These are phyloP conservation scores for Astyanax mexicanus DNA, from an alignment of 2,797 vertebrate species.

Conservation along the genomic window DNA sequence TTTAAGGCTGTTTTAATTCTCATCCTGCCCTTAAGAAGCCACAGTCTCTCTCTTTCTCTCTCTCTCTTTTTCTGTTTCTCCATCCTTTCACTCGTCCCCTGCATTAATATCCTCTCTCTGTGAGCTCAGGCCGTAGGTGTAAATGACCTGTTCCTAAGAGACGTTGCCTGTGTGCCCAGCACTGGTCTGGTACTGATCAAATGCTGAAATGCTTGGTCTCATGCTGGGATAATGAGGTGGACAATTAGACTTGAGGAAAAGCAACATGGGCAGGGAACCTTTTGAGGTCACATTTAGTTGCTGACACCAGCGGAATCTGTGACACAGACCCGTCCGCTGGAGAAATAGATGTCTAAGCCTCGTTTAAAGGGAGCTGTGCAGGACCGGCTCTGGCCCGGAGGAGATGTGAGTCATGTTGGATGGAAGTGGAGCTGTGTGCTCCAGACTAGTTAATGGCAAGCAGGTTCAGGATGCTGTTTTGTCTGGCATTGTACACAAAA, in stretches of 20 bases:
- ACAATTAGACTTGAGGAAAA: constrained; percentile 31
- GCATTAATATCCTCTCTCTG: constrained; percentile 5
- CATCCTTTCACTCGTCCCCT: too few species aligned
- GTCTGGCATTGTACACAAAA: constrained; percentile 11
- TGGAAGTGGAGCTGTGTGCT: not conserved
- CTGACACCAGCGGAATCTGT: constrained; percentile 32
- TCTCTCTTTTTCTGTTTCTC: constrained; percentile 17
- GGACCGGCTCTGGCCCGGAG: constrained; percentile 8
- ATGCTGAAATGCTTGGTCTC: constrained; percentile 28
- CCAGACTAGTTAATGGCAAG: not conserved
- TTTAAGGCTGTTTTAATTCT: constrained; percentile 25
- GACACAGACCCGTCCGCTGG: not conserved
- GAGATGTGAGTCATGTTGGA: constrained; percentile 25
- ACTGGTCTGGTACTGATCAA: constrained; percentile 46
- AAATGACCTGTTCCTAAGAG: constrained; percentile 63
- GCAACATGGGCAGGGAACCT: constrained; percentile 29
- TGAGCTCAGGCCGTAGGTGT: constrained; percentile 60
- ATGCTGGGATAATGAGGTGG: constrained; percentile 32
- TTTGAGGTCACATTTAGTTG: constrained; percentile 38
- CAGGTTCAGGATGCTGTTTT: constrained; percentile 20
- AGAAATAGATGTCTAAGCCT: constrained; percentile 8
- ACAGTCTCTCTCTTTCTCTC: too few species aligned
- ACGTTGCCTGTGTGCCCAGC: constrained; percentile 50
- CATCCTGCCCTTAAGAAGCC: constrained; percentile 9
- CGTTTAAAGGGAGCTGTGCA: constrained; percentile 10